Evolutionary conservation across 2,113 vertebrate genomes (phyloP).

Genomic region (Machaerirhynchus nigripectus): DNA sequence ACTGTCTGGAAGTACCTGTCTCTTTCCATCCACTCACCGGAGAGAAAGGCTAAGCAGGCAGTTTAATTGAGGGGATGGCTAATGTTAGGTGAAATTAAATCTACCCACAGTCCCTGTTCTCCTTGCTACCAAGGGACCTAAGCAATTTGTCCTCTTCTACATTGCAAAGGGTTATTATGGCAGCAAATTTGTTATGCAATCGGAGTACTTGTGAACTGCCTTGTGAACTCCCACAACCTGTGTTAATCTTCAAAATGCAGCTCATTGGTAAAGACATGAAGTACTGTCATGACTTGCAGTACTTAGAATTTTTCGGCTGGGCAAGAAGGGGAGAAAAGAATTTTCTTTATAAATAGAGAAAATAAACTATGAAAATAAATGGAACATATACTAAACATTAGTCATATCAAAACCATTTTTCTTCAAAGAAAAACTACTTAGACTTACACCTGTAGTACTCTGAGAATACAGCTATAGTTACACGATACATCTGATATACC

Average conservation of each 20-base stretch:
- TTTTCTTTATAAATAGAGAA: background rate
- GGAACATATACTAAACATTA: background rate
- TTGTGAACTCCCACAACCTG: background rate
- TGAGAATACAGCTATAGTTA: background rate
- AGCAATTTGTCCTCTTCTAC: background rate
- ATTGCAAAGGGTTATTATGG: background rate
- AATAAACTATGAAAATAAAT: background rate
- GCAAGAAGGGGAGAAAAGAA: background rate
- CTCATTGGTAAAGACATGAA: background rate
- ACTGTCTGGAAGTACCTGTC: background rate
- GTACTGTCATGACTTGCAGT: background rate
- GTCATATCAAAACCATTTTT: background rate
- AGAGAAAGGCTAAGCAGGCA: background rate
- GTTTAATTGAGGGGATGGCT: background rate
- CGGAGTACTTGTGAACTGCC: background rate
- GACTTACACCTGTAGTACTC: background rate
- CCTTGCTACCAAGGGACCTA: background rate
- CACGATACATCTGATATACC: background rate
- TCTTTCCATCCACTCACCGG: background rate
- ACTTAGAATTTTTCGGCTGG: background rate
- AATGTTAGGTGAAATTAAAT: constrained; percentile 24
- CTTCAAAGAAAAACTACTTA: background rate
- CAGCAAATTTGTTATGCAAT: background rate
- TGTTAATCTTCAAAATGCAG: background rate
- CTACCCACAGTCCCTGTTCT: background rate